Percentiles rank a stretch among this genome's conserved stretches.
Conservation (phyloP, 2,113 vertebrate genomes). For the Archocentrus centrarchus region DNA sequence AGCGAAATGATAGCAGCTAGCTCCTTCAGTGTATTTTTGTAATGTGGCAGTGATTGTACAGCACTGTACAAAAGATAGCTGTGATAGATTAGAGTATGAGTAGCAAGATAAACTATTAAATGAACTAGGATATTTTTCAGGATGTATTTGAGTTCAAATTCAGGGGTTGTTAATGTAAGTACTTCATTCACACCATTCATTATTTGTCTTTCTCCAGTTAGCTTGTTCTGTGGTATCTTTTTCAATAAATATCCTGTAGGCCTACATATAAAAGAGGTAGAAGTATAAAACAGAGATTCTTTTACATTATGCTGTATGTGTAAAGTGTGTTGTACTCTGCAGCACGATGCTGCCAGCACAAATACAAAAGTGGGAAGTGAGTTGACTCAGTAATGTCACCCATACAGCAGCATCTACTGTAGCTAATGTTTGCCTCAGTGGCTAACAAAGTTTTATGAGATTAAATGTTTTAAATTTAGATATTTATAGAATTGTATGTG, state of each 20-base stretch:
- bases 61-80: slow-evolving; percentile 7
- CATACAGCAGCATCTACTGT: neutral
- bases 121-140: neutral
- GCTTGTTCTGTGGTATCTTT: too few relatives aligned
- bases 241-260: too few relatives aligned
- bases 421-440: neutral
- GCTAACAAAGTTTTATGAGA: neutral
- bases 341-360: neutral
- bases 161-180: neutral
- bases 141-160: neutral
- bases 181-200: neutral
- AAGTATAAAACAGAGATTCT: too few relatives aligned
- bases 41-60: neutral
- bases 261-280: too few relatives aligned
- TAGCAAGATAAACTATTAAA: neutral
- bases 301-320: neutral
- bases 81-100: neutral
- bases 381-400: neutral
- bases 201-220: too few relatives aligned
- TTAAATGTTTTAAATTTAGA: neutral
- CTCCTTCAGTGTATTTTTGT: neutral
- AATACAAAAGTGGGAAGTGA: neutral
- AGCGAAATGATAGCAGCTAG: neutral
- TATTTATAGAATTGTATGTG: neutral
- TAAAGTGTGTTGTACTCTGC: neutral